A percentile compares a stretch with the other conserved stretches of the same genome.
These are phyloP conservation scores for Pluvialis apricaria DNA, from an alignment of 2,113 vertebrate genomes.

Conservation along the genomic window DNA sequence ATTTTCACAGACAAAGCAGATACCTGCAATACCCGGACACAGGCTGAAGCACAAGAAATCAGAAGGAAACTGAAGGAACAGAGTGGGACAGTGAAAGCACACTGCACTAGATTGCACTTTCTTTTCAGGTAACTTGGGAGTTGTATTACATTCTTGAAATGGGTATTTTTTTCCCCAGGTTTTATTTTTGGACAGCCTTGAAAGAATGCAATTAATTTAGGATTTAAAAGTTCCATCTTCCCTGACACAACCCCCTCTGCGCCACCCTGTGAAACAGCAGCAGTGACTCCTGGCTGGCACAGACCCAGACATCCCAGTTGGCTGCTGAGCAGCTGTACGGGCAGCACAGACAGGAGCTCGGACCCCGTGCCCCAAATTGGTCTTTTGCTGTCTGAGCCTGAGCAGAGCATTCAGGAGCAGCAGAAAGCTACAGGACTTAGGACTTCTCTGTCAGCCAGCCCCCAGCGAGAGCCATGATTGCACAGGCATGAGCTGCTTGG, in stretches of 20 bases:
- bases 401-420: not conserved
- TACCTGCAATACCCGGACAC: not conserved
- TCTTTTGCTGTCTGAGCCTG: not conserved
- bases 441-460: not conserved
- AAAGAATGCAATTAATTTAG: not conserved
- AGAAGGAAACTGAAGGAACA: not conserved
- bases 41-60: slow-evolving; percentile 47
- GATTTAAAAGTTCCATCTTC: not conserved
- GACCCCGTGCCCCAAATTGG: fast-evolving
- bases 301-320: not conserved
- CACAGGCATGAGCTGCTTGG: not conserved
- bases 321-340: not conserved
- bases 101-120: slow-evolving; percentile 49
- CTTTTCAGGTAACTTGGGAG: slow-evolving; percentile 11
- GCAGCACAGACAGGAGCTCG: not conserved
- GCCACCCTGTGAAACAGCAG: not conserved
- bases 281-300: not conserved
- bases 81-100: slow-evolving; percentile 35
- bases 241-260: not conserved
- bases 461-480: not conserved
- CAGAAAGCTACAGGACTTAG: not conserved
- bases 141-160: not conserved
- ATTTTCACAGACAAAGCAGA: slow-evolving; percentile 18
- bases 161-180: fast-evolving
- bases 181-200: not conserved